phyloP scores from a whole-genome alignment of 2,113 vertebrate genomes.

The Rhegmatorhina hoffmannsi region DNA sequence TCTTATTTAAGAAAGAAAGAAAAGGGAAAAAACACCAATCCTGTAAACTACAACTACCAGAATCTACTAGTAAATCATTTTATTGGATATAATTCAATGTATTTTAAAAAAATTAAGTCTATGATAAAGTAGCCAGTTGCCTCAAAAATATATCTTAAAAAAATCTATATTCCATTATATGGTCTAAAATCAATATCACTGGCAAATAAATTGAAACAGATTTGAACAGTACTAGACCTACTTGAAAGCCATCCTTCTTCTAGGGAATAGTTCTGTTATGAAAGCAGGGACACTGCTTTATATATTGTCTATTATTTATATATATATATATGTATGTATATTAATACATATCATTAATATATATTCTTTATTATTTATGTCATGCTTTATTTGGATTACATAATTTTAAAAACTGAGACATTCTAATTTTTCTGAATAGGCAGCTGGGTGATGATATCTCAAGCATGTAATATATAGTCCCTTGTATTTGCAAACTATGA shows the following conservation, averaged over 20 bases:
- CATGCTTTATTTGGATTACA: not conserved
- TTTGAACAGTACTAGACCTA: not conserved
- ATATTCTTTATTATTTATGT: not conserved
- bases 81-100: not conserved
- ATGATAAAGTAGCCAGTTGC: not conserved
- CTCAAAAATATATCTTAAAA: not conserved
- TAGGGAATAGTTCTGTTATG: not conserved
- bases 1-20: not conserved
- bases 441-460: not conserved
- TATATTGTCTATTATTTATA: not conserved
- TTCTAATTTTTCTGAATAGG: not conserved
- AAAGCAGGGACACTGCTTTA: not conserved
- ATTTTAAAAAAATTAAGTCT: not conserved
- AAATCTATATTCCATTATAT: not conserved
- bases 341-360: not conserved
- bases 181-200: not conserved
- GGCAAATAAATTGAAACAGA: slow-evolving; percentile 4
- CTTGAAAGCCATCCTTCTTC: not conserved
- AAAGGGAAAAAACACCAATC: not conserved
- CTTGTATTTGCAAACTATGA: not conserved
- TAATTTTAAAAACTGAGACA: not conserved
- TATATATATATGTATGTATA: not conserved
- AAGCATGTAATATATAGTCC: not conserved
- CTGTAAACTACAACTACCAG: slow-evolving; percentile 23
- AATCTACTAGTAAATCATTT: not conserved